Conservation (phyloP, 2,113 vertebrate genomes). For the Myrmecobius fasciatus region DNA sequence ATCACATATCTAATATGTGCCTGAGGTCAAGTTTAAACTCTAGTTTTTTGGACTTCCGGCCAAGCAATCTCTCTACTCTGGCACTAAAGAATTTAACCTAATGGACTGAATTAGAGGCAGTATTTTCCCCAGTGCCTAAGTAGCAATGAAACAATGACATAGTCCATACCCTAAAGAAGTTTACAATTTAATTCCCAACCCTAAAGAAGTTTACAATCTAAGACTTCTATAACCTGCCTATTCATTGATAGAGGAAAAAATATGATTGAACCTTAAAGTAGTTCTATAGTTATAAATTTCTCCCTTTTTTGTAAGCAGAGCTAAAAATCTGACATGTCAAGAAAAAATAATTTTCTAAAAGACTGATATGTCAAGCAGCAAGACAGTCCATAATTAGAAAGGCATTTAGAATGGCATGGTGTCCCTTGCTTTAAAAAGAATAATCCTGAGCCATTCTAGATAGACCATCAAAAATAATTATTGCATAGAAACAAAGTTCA, state of each 20-base stretch:
- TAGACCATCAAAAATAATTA: conserved; percentile 75
- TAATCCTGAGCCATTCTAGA: conserved; percentile 67
- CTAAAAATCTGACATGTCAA: conserved; percentile 42
- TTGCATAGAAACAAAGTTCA: conserved; percentile 54
- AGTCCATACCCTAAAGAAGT: too few relatives aligned
- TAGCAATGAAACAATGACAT: background rate
- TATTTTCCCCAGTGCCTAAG: background rate
- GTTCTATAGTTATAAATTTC: background rate
- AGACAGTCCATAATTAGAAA: conserved; percentile 72
- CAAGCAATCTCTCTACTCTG: background rate
- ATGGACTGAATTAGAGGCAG: background rate
- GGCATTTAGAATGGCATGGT: conserved; percentile 65
- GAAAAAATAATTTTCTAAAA: conserved; percentile 53
- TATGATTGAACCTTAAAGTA: background rate
- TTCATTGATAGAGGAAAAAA: background rate
- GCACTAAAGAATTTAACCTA: too few relatives aligned
- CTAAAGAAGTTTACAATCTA: background rate
- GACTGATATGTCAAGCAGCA: conserved; percentile 45
- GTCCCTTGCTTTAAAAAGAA: conserved; percentile 69
- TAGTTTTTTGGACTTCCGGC: too few relatives aligned
- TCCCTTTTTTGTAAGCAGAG: background rate
- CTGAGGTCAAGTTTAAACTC: background rate
- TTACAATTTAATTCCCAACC: too few relatives aligned
- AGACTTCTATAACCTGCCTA: background rate
- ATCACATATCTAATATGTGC: background rate